Base-by-base conservation (phyloP, 2,888 invertebrate genomes). In the Mechanitis mazaeus region DNA sequence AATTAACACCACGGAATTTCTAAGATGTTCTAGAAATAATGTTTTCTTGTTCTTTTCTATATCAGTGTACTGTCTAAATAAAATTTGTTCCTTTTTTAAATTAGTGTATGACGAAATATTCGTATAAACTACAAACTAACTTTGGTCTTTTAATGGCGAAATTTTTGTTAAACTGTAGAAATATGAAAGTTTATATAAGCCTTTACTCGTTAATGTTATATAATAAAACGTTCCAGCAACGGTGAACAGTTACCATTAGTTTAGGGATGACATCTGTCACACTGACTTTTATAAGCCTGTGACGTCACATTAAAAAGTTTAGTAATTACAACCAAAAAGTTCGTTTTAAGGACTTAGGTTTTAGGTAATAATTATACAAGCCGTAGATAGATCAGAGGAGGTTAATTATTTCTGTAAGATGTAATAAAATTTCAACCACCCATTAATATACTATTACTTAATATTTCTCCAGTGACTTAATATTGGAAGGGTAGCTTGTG, bases 261-360 rank as follows among this genome's bases (percentile, higher is more conserved):
- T 72, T 67, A 85, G 85, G 79, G 65, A 77, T 64, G 72, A 84
- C 84, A 74, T 72, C 79, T 77, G 42, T 42, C 42, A 42, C 42
- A 9, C 42, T 9, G 42, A 11, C 42, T 42, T 9, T 42, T 42
- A 42, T 42, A 42, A 38, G 42, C 9, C 42, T 42, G 42, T 42
- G 42, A 3, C 73, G 85, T 84, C 83, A 75, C 70, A 67, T 77
- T 82, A 78, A 80, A 81, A 68, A 64, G 78, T 78, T 89, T 87
- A 87, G 88, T 84, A 84, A 85, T 83, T 82, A 83, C 84, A 87
- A 89, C 89, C 89, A 90, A 89, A 90, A 88, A 88, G 89, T 89
- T 90, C 89, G 85, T 86, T 88, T 79, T 88, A 88, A 80, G 89
- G 87, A 89, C 89, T 88, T 85, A 88, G 84, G 87, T 88, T 88